phyloP scores from a whole-genome alignment of 2,113 vertebrate genomes.

The Leucopternis melanops region DNA sequence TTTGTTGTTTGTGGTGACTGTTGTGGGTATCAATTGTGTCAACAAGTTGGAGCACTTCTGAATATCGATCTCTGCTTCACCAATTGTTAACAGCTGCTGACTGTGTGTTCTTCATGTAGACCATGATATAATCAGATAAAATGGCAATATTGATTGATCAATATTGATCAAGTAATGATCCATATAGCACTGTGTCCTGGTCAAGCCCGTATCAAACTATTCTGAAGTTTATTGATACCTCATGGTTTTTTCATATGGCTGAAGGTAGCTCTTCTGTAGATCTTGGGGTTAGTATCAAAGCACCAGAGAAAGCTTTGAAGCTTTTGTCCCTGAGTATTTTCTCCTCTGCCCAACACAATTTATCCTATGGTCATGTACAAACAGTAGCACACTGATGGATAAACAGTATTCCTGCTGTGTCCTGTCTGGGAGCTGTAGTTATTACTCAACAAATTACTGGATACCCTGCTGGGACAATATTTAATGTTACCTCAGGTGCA shows the following conservation, averaged over 20 bases:
- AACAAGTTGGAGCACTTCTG: neutral
- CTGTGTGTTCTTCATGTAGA: neutral
- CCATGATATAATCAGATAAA: neutral
- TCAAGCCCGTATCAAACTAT: neutral
- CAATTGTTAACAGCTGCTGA: neutral
- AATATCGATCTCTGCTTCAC: neutral
- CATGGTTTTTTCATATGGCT: neutral
- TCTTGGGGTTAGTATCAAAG: neutral
- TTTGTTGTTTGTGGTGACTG: neutral
- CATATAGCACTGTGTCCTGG: neutral
- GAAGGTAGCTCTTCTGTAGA: neutral
- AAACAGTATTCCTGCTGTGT: neutral
- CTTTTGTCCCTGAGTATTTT: neutral
- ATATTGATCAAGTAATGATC: neutral
- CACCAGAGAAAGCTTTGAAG: neutral
- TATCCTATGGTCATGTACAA: neutral
- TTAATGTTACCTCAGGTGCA: constrained; percentile 9
- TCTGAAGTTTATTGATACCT: neutral
- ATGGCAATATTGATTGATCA: neutral
- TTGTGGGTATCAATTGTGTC: neutral
- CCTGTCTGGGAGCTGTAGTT: constrained; percentile 15
- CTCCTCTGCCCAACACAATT: neutral
- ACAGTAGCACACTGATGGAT: neutral
- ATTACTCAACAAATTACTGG: constrained; percentile 16
- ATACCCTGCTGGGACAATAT: neutral